A percentile compares a stretch with the other conserved stretches of the same genome.
Conservation (phyloP, 64 coral and sea anemone genomes). For the Stylophora pistillata region DNA sequence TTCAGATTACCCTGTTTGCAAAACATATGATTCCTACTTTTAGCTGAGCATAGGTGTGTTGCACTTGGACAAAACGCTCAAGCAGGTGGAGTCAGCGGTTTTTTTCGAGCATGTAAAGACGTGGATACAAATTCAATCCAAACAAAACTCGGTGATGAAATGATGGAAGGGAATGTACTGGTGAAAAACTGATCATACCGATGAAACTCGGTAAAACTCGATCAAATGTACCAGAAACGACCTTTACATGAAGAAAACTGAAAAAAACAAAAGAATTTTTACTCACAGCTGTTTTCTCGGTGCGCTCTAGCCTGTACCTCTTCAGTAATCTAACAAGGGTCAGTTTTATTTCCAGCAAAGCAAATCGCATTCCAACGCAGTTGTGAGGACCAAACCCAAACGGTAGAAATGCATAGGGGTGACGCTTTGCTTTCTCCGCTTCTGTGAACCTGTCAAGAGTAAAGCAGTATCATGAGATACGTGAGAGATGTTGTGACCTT, state of each 20-base stretch:
- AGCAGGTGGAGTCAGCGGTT: no score
- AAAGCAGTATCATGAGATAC: not conserved
- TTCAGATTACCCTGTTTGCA: no score
- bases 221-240: not conserved
- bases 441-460: conserved; percentile 32
- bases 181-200: no score
- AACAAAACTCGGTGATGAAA: not conserved
- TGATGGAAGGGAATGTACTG: not conserved
- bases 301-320: conserved; percentile 30
- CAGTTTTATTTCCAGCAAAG: conserved; percentile 48
- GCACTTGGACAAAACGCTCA: no score
- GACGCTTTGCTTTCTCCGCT: conserved; percentile 33
- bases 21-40: no score
- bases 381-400: conserved; percentile 43
- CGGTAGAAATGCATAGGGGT: conserved; percentile 39
- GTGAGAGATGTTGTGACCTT: no score
- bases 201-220: not conserved
- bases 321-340: conserved; percentile 43
- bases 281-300: conserved; percentile 29
- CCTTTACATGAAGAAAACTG: not conserved
- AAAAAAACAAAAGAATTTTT: not conserved
- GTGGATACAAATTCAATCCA: no score
- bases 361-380: conserved; percentile 53
- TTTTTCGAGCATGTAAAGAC: no score
- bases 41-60: no score